phyloP scores from a whole-genome alignment of 2,113 vertebrate genomes.

The Dendrocopos noguchii region DNA sequence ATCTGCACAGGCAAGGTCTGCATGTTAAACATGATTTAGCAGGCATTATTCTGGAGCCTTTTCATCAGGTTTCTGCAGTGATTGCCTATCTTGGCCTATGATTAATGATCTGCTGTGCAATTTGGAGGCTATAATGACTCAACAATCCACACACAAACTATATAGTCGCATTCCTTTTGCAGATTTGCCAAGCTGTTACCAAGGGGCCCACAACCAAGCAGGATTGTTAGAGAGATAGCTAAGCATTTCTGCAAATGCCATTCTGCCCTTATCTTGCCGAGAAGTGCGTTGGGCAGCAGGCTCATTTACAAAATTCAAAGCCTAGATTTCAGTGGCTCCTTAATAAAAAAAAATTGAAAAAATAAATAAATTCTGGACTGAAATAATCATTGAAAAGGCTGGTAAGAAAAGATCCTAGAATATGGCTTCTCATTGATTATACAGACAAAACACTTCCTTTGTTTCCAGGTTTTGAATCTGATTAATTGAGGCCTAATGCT shows the following conservation, averaged over 20 bases:
- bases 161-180: conserved; percentile 86
- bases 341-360: conserved; percentile 44
- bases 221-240: conserved; percentile 85
- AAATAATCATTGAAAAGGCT: conserved; percentile 60
- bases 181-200: conserved; percentile 87
- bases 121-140: conserved; percentile 87
- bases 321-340: conserved; percentile 62
- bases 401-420: conserved; percentile 59
- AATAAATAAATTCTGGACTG: conserved; percentile 28
- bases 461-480: conserved; percentile 71
- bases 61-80: conserved; percentile 77
- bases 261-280: conserved; percentile 81
- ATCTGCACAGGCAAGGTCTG: conserved; percentile 84
- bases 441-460: conserved; percentile 66
- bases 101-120: conserved; percentile 90
- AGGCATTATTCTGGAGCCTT: conserved; percentile 82
- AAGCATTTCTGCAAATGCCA: conserved; percentile 82
- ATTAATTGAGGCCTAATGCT: conserved; percentile 71
- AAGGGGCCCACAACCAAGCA: conserved; percentile 79
- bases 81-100: conserved; percentile 87
- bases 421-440: conserved; percentile 67
- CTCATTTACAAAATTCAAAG: conserved; percentile 82
- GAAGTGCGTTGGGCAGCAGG: conserved; percentile 68
- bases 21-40: conserved; percentile 88
- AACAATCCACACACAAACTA: conserved; percentile 81